Evolutionary conservation across 2,797 vertebrate genomes (phyloP), one percentile per base, ranked within the genome.

Genomic region (Sandelia bainsii): DNA sequence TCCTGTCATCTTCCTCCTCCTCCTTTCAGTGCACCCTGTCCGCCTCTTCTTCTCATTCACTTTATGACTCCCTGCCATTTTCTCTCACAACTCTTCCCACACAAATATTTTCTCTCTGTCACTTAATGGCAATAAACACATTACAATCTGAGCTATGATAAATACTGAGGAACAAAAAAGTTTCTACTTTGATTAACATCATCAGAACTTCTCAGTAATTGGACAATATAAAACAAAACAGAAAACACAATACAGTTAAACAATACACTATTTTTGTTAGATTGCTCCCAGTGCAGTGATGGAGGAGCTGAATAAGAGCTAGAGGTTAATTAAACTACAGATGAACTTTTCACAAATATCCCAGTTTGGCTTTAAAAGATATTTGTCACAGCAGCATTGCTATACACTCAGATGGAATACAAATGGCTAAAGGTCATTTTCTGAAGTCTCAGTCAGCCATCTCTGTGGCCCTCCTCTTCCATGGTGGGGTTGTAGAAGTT

Each of bases 1-100:
- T 71, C 62, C 48, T 60, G 42, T 68, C 67, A 72, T 63, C 66
- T 64, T 49, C 20, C 39, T 54, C 19, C 61, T 69, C 44, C 45
- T 65, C 37, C 46, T 53, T 37, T 72, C 44, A 46, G n/a, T 16
- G 19, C 67, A 62, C 48, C 51, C 58, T 58, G 48, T 77, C 64
- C 51, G 9, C 65, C 58, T 75, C 67, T 53, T 44, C 46, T 48
- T 75, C 45, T 50, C 27, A 25, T 53, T 73, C 37, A 61, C 54
- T 59, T 72, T 40, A 72, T 76, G 62, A 64, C 62, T 69, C 52
- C 42, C 40, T 27, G 37, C 29, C 42, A 56, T 39, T 53, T 48
- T 48, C 69, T 60, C 69, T 60, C 54, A 65, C n/a, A 6, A 49
- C 54, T 77, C 44, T 50, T 50, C 52, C 69, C 45, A 37, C 52